Conservation (phyloP, 2,113 vertebrate genomes). For the Murina feae region DNA sequence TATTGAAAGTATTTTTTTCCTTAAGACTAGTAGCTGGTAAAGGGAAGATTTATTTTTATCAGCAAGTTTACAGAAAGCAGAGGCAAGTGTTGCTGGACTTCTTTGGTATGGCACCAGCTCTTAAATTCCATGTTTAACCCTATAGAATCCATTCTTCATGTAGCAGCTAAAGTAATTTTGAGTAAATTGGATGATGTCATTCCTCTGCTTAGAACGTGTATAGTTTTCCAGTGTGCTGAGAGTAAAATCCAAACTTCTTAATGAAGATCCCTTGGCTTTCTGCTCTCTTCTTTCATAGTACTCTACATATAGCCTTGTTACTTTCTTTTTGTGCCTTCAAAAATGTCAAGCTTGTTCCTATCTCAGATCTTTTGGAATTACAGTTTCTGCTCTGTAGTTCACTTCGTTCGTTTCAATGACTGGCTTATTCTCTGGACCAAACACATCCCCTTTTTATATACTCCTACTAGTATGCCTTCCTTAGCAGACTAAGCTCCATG, state of each 20-base stretch:
- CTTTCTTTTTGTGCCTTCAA: neutral
- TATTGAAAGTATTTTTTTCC: neutral
- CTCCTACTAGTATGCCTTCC: neutral
- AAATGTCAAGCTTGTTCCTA: neutral
- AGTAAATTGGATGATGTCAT: neutral
- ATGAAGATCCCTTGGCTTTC: neutral
- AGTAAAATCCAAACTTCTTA: conserved; percentile 28
- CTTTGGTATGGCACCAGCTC: neutral
- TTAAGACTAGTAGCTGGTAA: neutral
- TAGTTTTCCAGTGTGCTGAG: neutral
- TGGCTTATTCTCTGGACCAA: neutral
- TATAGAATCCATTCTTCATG: neutral
- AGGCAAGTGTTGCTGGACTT: neutral
- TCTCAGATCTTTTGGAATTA: neutral
- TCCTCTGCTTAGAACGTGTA: neutral
- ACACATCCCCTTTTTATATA: neutral
- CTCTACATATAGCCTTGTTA: neutral
- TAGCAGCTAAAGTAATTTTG: conserved; percentile 6
- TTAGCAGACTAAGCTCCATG: neutral
- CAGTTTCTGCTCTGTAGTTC: neutral
- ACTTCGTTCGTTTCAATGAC: neutral
- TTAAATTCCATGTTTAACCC: neutral
- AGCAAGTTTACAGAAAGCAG: neutral
- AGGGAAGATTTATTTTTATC: conserved; percentile 12
- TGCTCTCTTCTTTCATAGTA: neutral